phyloP scores from a whole-genome alignment of 2,113 vertebrate genomes.

The Ia io region DNA sequence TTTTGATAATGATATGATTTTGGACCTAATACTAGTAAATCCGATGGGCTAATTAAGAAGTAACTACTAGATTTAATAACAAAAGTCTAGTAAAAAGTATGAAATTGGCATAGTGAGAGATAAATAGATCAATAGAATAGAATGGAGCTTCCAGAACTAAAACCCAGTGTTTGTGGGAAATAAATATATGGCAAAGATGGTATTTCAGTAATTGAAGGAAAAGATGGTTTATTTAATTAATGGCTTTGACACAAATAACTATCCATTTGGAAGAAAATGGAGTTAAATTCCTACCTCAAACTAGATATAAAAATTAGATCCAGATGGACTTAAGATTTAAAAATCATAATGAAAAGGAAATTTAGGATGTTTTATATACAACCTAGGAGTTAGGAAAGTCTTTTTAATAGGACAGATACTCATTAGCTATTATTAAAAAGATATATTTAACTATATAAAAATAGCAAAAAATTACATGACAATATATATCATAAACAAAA shows the following conservation, averaged over 20 bases:
- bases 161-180: neutral
- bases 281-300: conserved; percentile 11
- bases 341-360: neutral
- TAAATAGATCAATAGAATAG: neutral
- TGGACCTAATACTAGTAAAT: neutral
- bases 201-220: neutral
- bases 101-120: neutral
- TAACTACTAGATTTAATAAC: neutral
- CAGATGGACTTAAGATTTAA: neutral
- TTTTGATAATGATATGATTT: conserved; percentile 1
- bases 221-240: neutral
- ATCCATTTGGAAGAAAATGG: neutral
- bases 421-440: neutral
- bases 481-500: neutral
- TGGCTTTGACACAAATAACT: neutral
- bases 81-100: conserved; percentile 16
- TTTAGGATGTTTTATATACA: neutral
- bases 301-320: conserved; percentile 39
- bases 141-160: neutral
- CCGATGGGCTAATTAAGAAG: neutral
- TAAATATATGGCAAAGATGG: neutral
- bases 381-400: neutral
- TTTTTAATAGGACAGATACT: neutral
- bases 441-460: neutral
- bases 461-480: neutral